Evolutionary conservation across 2,888 invertebrate genomes (phyloP).

Genomic region (Tolmerus cingulatus): DNA sequence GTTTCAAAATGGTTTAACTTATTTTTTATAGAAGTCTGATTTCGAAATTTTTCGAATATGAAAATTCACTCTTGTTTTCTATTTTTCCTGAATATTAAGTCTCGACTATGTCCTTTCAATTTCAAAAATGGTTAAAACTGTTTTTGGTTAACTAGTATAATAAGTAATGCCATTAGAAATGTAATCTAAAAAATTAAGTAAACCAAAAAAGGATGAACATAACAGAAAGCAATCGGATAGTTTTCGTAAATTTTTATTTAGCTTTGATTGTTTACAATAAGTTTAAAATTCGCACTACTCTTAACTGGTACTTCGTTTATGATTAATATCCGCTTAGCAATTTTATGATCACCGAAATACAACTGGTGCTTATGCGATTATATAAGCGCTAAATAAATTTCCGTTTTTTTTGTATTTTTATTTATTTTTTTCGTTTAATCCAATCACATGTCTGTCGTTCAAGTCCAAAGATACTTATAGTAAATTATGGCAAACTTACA

Average conservation of each 20-base stretch:
- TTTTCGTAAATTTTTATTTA: conserved; percentile 20
- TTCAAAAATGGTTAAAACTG: too few relatives aligned
- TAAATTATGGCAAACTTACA: neutral
- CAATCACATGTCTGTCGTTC: neutral
- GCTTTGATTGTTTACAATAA: conserved; percentile 8
- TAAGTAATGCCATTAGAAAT: too few relatives aligned
- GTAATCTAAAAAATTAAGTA: neutral
- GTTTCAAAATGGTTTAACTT: too few relatives aligned
- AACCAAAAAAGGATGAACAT: neutral
- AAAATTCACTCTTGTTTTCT: too few relatives aligned
- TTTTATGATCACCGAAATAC: neutral
- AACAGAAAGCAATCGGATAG: neutral
- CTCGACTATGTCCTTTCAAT: too few relatives aligned
- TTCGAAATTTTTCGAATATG: too few relatives aligned
- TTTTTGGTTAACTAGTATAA: too few relatives aligned
- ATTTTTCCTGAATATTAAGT: too few relatives aligned
- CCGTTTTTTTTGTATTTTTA: neutral
- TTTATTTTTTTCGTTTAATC: neutral
- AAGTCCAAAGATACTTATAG: neutral
- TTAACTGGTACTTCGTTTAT: conserved; percentile 31
- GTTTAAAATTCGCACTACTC: conserved; percentile 36
- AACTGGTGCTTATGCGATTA: neutral
- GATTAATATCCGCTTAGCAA: conserved; percentile 11
- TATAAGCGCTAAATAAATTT: conserved; percentile 11
- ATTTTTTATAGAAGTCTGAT: too few relatives aligned